Evolutionary conservation across 2,113 vertebrate species (phyloP).

Genomic region (Scytalopus superciliaris): DNA sequence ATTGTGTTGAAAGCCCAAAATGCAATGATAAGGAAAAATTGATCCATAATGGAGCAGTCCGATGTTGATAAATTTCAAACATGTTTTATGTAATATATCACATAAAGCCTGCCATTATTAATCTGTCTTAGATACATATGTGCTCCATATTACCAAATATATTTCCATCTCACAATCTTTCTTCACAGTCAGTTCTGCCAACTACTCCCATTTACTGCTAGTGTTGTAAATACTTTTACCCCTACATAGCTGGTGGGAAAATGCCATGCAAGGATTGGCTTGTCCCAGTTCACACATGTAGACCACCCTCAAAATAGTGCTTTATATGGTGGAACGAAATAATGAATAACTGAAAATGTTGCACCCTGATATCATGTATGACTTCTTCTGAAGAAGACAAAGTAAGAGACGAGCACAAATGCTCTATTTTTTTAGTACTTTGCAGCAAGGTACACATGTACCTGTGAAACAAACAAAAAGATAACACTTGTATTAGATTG

Average conservation of each 20-base stretch:
- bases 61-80: neutral
- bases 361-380: neutral
- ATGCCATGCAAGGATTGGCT: neutral
- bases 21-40: neutral
- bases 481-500: neutral
- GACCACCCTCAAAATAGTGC: neutral
- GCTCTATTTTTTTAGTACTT: neutral
- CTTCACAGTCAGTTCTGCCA: neutral
- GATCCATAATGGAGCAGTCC: neutral
- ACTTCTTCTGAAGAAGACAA: neutral
- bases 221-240: neutral
- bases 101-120: neutral
- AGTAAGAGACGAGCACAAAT: neutral
- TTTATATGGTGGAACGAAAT: neutral
- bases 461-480: neutral
- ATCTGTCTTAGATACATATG: neutral
- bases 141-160: neutral
- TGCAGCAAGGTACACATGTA: neutral
- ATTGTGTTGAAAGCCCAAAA: neutral
- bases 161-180: neutral
- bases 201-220: too few relatives aligned
- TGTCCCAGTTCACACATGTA: neutral
- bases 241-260: neutral
- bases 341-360: neutral
- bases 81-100: neutral